Percentiles rank a stretch among this genome's conserved stretches.
phyloP scores from a whole-genome alignment of 2,113 vertebrate species.

The Nannospalax galili region DNA sequence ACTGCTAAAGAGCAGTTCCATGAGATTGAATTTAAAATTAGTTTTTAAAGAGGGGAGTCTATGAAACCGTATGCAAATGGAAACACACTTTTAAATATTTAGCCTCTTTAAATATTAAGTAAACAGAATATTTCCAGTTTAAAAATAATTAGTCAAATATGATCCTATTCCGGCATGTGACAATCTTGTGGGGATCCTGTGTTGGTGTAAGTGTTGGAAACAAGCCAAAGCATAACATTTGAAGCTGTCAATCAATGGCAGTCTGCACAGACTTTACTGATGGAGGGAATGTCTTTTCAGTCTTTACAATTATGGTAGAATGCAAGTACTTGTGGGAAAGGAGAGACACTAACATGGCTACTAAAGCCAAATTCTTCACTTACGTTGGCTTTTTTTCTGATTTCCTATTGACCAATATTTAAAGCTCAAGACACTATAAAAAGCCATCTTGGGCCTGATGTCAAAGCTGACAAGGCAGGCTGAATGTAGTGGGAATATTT shows the following conservation, averaged over 20 bases:
- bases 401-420: neutral
- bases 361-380: neutral
- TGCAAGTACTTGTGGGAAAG: neutral
- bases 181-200: neutral
- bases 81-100: neutral
- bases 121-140: slow-evolving; percentile 9
- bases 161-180: neutral
- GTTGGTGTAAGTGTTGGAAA: neutral
- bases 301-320: neutral
- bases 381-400: neutral
- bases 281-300: neutral
- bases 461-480: neutral
- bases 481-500: neutral
- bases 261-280: neutral
- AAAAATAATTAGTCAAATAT: neutral
- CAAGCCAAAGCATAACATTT: neutral
- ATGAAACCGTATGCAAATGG: neutral
- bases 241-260: neutral
- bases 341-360: accelerated
- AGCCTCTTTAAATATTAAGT: neutral
- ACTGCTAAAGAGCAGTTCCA: neutral
- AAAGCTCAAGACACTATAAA: too few relatives aligned
- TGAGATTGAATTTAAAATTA: slow-evolving; percentile 53
- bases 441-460: neutral
- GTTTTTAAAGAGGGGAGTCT: neutral